Percentiles rank a stretch among this genome's conserved stretches.
These are phyloP conservation scores for Drosophila arizonae DNA, from an alignment of 1,140 invertebrate genomes.

Conservation along the genomic window DNA sequence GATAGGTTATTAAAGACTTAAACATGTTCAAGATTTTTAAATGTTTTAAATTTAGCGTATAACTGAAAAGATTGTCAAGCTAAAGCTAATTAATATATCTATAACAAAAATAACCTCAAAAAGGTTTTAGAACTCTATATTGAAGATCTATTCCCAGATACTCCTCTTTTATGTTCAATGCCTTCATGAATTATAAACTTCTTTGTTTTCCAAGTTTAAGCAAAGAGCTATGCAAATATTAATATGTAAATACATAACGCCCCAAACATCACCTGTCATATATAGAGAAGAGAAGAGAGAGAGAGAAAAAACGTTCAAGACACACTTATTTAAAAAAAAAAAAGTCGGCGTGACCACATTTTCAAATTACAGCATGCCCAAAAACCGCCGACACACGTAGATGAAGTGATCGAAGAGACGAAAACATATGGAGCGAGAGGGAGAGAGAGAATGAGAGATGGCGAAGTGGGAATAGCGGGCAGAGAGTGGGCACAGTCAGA, in stretches of 20 bases:
- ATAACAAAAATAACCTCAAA: too few relatives aligned
- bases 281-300: neutral
- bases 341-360: constrained; percentile 31
- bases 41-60: too few relatives aligned
- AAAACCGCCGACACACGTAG: constrained; percentile 27
- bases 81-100: too few relatives aligned
- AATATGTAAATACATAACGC: constrained; percentile 33
- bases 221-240: constrained; percentile 34
- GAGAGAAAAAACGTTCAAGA: constrained; percentile 7
- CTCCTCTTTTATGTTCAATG: too few relatives aligned
- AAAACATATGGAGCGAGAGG: neutral
- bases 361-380: constrained; percentile 44
- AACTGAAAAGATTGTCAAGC: too few relatives aligned
- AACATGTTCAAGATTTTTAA: too few relatives aligned
- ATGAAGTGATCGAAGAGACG: constrained; percentile 1
- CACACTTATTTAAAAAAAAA: constrained; percentile 30
- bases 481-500: neutral
- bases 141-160: too few relatives aligned
- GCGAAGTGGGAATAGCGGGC: neutral
- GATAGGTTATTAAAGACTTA: too few relatives aligned
- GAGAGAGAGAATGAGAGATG: neutral
- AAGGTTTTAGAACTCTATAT: too few relatives aligned
- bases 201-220: neutral
- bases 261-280: constrained; percentile 42
- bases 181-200: constrained; percentile 2